phyloP scores from a whole-genome alignment of 2,888 invertebrate species.

The Trisateles emortualis region DNA sequence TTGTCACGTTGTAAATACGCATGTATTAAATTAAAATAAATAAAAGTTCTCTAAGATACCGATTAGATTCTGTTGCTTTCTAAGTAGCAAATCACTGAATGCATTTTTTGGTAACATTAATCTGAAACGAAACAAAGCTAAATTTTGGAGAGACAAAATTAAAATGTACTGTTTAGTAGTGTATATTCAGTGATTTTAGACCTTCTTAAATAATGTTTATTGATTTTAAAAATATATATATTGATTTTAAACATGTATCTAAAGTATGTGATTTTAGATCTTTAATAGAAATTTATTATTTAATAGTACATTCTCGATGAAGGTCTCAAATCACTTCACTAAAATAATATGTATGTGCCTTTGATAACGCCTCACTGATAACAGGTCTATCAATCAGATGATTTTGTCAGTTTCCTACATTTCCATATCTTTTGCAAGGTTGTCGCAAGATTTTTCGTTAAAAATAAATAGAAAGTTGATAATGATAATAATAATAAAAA shows the following conservation, averaged over 20 bases:
- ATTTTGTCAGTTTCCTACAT: neutral
- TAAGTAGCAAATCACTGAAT: neutral
- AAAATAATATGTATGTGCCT: neutral
- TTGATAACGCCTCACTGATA: neutral
- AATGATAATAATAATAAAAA: neutral
- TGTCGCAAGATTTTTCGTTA: neutral
- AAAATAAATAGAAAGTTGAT: neutral
- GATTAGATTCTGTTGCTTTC: neutral
- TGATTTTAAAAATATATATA: too few relatives aligned
- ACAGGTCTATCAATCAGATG: neutral
- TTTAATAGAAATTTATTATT: too few relatives aligned
- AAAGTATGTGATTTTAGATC: too few relatives aligned
- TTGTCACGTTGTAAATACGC: slow-evolving; percentile 6
- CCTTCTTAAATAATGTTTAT: too few relatives aligned
- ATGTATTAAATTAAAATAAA: neutral
- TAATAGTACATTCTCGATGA: too few relatives aligned
- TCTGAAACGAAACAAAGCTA: too few relatives aligned
- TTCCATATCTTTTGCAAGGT: neutral
- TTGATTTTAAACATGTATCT: too few relatives aligned
- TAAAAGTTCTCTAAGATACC: neutral
- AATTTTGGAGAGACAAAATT: too few relatives aligned
- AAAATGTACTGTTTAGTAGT: too few relatives aligned
- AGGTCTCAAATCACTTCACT: neutral
- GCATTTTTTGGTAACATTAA: too few relatives aligned
- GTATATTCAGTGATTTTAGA: too few relatives aligned